Evolutionary conservation across 2,888 invertebrate species (phyloP).

Genomic region (Ennomos fuscantarius): DNA sequence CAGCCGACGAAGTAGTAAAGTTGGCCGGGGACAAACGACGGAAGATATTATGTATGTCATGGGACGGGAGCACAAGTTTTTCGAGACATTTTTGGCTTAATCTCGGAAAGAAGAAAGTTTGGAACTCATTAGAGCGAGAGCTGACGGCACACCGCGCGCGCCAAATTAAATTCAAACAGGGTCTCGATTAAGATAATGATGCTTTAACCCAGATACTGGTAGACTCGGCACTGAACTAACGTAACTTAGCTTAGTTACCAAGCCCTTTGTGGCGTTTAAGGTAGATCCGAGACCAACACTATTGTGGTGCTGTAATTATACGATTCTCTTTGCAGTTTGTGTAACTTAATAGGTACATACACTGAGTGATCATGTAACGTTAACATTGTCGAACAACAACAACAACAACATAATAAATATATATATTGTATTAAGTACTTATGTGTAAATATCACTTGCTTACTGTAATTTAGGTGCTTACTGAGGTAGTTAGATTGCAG

Average conservation of each 20-base stretch:
- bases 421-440: too few relatives aligned
- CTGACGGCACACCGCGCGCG: constrained; percentile 62
- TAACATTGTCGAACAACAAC: too few relatives aligned
- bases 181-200: constrained; percentile 33
- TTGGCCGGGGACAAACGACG: constrained; percentile 38
- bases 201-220: constrained; percentile 11
- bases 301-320: not conserved
- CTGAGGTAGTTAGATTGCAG: not conserved
- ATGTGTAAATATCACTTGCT: too few relatives aligned
- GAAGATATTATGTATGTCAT: constrained; percentile 49
- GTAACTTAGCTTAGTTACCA: not conserved
- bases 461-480: too few relatives aligned
- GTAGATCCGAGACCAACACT: not conserved
- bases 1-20: constrained; percentile 43
- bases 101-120: constrained; percentile 56
- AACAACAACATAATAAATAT: too few relatives aligned
- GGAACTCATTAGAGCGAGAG: constrained; percentile 73
- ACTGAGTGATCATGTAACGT: too few relatives aligned
- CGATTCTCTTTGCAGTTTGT: not conserved
- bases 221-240: constrained; percentile 4
- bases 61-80: constrained; percentile 54
- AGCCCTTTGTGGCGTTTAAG: constrained; percentile 5
- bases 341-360: too few relatives aligned
- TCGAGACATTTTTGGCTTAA: constrained; percentile 61
- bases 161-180: constrained; percentile 62